A percentile compares a stretch with the other conserved stretches of the same genome.
phyloP scores from a whole-genome alignment of 2,113 vertebrate genomes.

The Albula glossodonta region DNA sequence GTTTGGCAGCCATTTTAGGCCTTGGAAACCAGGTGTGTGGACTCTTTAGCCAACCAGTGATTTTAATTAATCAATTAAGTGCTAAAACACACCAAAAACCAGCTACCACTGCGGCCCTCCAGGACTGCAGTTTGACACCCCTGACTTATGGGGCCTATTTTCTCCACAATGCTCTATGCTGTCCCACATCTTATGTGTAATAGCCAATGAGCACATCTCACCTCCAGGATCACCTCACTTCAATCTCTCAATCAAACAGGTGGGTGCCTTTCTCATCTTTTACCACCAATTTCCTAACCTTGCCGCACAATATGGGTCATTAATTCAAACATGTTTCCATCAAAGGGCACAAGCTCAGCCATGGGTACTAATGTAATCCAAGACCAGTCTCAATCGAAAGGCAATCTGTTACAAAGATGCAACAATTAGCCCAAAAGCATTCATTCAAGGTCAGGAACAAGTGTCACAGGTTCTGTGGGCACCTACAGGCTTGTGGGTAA shows the following conservation, averaged over 20 bases:
- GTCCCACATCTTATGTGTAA: background rate
- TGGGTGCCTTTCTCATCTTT: background rate
- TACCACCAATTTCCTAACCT: background rate
- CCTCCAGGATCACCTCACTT: background rate
- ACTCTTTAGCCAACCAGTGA: too few species aligned
- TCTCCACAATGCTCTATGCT: background rate
- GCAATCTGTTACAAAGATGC: background rate
- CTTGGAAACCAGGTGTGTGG: too few species aligned
- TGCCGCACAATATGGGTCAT: background rate
- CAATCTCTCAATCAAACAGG: background rate
- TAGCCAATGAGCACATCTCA: background rate
- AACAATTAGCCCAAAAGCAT: background rate
- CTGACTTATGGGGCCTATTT: background rate
- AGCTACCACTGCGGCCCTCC: too few species aligned
- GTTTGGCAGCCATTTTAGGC: too few species aligned
- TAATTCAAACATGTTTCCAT: background rate
- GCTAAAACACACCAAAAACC: too few species aligned
- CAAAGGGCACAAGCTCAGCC: background rate
- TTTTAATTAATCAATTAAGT: too few species aligned
- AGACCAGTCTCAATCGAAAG: background rate
- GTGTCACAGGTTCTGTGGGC: constrained; percentile 1
- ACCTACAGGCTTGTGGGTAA: constrained; percentile 24
- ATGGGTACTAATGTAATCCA: background rate
- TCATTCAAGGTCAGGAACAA: constrained; percentile 28
- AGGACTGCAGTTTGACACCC: too few species aligned